Conservation (phyloP, 1,140 invertebrate genomes). For the Nixonia krombeini region DNA sequence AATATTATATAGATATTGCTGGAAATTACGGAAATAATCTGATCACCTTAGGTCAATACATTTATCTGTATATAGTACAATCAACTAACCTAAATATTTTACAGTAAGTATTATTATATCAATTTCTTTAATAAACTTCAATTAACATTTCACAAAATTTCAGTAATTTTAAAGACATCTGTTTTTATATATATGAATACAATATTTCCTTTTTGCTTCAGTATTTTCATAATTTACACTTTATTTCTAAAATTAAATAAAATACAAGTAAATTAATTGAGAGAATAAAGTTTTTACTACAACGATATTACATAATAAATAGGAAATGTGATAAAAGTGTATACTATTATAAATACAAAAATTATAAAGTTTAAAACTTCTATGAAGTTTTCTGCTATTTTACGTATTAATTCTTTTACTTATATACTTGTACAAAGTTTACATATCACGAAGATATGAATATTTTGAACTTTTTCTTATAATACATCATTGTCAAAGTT, state of each 20-base stretch:
- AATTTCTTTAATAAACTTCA: constrained; percentile 25
- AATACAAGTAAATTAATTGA: not conserved
- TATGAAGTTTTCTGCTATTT: too few species aligned
- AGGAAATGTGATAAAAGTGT: too few species aligned
- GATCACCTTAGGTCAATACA: constrained; percentile 56
- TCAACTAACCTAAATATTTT: constrained; percentile 36
- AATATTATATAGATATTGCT: constrained; percentile 64
- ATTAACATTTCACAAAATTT: constrained; percentile 31
- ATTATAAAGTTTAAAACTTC: too few species aligned
- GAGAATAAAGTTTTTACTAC: too few species aligned
- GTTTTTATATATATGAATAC: constrained; percentile 7
- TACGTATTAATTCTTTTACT: too few species aligned
- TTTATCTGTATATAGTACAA: constrained; percentile 57
- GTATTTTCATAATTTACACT: constrained; percentile 3
- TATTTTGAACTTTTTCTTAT: too few species aligned
- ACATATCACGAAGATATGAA: too few species aligned
- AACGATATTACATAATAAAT: too few species aligned
- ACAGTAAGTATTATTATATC: constrained; percentile 49
- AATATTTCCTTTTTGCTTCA: constrained; percentile 4
- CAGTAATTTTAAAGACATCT: constrained; percentile 21
- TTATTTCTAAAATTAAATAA: not conserved
- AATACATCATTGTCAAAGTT: too few species aligned
- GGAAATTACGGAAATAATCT: constrained; percentile 65
- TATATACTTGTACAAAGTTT: too few species aligned
- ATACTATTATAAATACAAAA: too few species aligned